phyloP scores from a whole-genome alignment of 2,797 vertebrate genomes.

The Phylloscopus collybita region DNA sequence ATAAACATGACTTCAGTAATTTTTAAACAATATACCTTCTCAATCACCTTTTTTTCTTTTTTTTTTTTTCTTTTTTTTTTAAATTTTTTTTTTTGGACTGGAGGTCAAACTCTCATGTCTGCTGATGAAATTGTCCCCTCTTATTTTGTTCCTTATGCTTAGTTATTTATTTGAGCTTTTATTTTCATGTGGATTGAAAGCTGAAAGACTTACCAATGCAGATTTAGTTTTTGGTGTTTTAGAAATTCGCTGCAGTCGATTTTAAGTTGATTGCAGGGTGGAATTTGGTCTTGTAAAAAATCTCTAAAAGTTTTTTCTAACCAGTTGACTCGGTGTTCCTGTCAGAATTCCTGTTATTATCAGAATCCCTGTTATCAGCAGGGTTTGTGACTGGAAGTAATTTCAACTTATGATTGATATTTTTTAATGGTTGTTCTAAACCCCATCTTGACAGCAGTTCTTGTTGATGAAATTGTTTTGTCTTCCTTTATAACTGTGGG shows the following conservation, averaged over 20 bases:
- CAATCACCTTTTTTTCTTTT: background rate
- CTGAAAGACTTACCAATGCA: background rate
- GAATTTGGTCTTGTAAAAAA: background rate
- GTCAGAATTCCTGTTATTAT: background rate
- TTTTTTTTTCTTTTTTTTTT: background rate
- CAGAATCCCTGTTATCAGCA: background rate
- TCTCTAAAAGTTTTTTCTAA: background rate
- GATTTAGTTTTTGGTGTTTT: background rate
- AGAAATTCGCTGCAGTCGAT: background rate
- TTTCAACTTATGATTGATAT: background rate
- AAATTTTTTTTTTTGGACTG: background rate
- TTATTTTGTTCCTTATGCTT: background rate
- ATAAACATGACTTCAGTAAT: background rate
- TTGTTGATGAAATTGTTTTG: background rate
- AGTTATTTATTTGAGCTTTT: background rate
- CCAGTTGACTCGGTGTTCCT: background rate
- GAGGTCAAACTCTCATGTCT: background rate
- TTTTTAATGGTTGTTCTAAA: background rate
- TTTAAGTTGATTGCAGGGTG: background rate
- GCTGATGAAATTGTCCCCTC: background rate
- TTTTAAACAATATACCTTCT: background rate
- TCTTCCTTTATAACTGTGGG: constrained; percentile 19
- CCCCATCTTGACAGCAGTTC: background rate
- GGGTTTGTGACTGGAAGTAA: background rate
- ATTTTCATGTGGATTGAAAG: background rate